Conservation (phyloP, 1,140 invertebrate genomes). For the Bombus pascuorum region DNA sequence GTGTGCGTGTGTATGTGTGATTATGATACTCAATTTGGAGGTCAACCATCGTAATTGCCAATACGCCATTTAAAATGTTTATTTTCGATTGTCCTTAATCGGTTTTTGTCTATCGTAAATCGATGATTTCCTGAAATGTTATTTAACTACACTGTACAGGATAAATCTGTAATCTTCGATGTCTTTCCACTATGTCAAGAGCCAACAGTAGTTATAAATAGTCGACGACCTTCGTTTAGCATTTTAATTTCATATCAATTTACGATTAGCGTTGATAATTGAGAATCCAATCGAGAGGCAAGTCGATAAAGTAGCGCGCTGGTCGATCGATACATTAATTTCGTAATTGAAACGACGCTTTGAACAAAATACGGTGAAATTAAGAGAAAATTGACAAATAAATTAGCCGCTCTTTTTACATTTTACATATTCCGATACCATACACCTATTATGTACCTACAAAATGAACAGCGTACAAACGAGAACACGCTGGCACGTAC, state of each 20-base stretch:
- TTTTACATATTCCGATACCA: neutral
- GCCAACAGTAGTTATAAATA: neutral
- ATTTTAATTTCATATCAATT: conserved; percentile 13
- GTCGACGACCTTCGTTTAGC: neutral
- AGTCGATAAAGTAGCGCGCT: no score
- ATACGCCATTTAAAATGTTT: neutral
- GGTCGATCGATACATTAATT: neutral
- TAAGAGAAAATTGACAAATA: conserved; percentile 13
- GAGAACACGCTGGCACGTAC: no score
- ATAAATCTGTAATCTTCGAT: neutral
- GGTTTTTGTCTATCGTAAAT: neutral
- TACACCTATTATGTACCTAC: neutral
- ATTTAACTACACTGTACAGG: no score
- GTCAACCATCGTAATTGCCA: conserved; percentile 13
- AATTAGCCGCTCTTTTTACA: neutral
- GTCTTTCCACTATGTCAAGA: neutral
- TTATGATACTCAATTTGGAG: conserved; percentile 42
- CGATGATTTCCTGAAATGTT: neutral
- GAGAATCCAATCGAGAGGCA: no score
- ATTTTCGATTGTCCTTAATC: neutral
- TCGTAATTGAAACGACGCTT: conserved; percentile 33
- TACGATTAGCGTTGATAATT: neutral
- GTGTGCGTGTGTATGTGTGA: conserved; percentile 1
- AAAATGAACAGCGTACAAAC: neutral
- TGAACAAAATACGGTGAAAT: neutral